Evolutionary conservation across 2,113 vertebrate species (phyloP), one percentile per base, ranked within the genome.

Genomic region (Takifugu flavidus): DNA sequence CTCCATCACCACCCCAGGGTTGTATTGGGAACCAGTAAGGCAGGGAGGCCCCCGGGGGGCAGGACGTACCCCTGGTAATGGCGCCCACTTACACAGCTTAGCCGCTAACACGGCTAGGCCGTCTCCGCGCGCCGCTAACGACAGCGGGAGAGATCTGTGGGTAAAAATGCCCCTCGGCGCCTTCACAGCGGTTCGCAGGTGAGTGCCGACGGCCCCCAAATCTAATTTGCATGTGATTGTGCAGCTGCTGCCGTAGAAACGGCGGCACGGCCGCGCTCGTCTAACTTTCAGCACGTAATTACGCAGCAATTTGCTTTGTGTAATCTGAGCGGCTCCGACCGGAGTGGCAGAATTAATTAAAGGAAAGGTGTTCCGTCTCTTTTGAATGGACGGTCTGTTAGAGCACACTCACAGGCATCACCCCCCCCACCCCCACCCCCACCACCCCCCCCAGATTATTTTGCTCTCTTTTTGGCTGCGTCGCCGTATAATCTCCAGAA

Each of bases 181-280:
- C 78, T 85, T 80, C 71, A 72, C 61, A 70, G 76, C 77, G 77
- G 78, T 82, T 81, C 79, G 85, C 70, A 89, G 74, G 79, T 90
- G 81, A 56, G 65, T 69, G 70, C 83, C 87, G 87, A 82, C 64
- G 79, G 57, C 78, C 65, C 74, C 72, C 59, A n/a, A 34, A 63
- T 73, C 72, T 83, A 14, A 89, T 90, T 90, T 89, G 59, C 89
- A 90, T 90, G 62, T 74, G 70, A 90, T 90, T 90, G 88, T 87
- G 77, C 85, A 77, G 84, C 83, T 82, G 84, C 82, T 88, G 83
- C 78, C 75, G 77, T 66, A 59, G 64, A 75, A 78, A 73, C 79
- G 65, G 77, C 57, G 65, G 75, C 65, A 64, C 55, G 52, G 74
- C 76, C 73, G 70, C 86, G 85, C 89, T 89, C 82, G 85, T 86